phyloP scores from a whole-genome alignment of 2,888 invertebrate species.

The Acanthococcus lagerstroemiae region DNA sequence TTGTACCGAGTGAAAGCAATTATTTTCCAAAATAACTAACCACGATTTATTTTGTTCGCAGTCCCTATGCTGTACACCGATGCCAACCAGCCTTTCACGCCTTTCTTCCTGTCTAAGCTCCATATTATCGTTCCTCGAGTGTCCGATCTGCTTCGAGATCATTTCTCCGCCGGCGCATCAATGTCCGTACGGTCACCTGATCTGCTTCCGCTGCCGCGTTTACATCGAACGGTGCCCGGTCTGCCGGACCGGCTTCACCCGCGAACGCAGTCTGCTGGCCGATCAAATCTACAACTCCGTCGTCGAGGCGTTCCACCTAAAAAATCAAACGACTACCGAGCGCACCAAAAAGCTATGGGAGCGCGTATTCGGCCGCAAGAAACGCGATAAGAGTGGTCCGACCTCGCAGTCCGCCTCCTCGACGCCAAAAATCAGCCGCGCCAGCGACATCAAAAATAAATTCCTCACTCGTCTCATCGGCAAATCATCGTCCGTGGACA shows the following conservation, averaged over 20 bases:
- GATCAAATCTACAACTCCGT: slow-evolving; percentile 38
- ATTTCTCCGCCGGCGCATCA: slow-evolving; percentile 44
- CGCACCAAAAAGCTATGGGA: slow-evolving; percentile 34
- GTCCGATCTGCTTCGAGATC: slow-evolving; percentile 47
- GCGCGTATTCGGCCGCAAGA: slow-evolving; percentile 33
- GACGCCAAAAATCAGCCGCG: slow-evolving; percentile 24
- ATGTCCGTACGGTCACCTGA: slow-evolving; percentile 46
- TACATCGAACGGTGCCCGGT: slow-evolving; percentile 45
- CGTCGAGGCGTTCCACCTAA: slow-evolving; percentile 34
- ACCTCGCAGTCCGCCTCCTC: not conserved
- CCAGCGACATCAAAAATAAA: slow-evolving; percentile 34
- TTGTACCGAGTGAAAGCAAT: not conserved
- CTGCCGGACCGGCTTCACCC: slow-evolving; percentile 42
- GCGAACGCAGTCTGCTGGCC: slow-evolving; percentile 45
- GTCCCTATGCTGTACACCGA: slow-evolving; percentile 35
- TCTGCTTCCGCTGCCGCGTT: slow-evolving; percentile 45
- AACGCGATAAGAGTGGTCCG: slow-evolving; percentile 13
- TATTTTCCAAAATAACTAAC: not conserved
- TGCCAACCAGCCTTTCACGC: slow-evolving; percentile 42
- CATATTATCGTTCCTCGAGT: slow-evolving; percentile 45
- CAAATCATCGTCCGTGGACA: slow-evolving; percentile 35
- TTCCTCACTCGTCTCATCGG: slow-evolving; percentile 34
- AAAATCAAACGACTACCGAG: slow-evolving; percentile 31
- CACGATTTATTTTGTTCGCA: slow-evolving; percentile 21
- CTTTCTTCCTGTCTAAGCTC: slow-evolving; percentile 45